Percentiles rank a stretch among this genome's conserved stretches.
These are phyloP conservation scores for Pristionchus entomophagus DNA, from an alignment of 2,888 invertebrate genomes.

Conservation along the genomic window DNA sequence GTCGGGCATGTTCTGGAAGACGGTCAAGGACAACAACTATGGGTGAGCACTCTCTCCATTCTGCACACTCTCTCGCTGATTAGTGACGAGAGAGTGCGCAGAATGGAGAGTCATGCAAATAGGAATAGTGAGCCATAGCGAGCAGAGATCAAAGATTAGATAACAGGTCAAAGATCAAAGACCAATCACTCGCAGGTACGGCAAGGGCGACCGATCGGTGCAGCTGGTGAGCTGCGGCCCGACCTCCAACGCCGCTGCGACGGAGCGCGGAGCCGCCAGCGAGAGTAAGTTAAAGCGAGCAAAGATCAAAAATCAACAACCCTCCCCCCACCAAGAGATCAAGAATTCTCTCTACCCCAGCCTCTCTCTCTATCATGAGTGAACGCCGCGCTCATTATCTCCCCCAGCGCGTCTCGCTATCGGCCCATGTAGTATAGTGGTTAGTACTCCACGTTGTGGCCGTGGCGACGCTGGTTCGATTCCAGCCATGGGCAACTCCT, in stretches of 20 bases:
- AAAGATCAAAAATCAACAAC: not conserved
- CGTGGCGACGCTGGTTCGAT: too few species aligned
- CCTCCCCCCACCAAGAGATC: not conserved
- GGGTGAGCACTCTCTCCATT: too few species aligned
- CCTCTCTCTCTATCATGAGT: not conserved
- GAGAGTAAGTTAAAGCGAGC: conserved; percentile 10
- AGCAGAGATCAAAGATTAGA: not conserved
- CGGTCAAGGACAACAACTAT: conserved; percentile 42
- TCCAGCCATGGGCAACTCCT: too few species aligned
- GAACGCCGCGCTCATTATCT: not conserved
- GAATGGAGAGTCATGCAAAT: not conserved
- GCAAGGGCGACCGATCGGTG: not conserved
- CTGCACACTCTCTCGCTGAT: too few species aligned
- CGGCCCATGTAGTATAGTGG: conserved; percentile 63
- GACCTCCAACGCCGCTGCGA: not conserved
- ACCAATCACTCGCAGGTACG: not conserved
- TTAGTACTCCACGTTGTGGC: too few species aligned
- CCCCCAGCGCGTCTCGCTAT: conserved; percentile 1
- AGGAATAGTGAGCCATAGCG: not conserved
- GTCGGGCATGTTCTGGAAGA: conserved; percentile 48
- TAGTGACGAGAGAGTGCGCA: not conserved
- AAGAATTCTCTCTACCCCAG: too few species aligned
- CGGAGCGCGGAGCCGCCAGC: not conserved
- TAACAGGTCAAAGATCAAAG: not conserved
- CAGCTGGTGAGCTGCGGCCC: not conserved